phyloP scores from a whole-genome alignment of 64 coral and sea anemone species.

The Actinia tenebrosa region DNA sequence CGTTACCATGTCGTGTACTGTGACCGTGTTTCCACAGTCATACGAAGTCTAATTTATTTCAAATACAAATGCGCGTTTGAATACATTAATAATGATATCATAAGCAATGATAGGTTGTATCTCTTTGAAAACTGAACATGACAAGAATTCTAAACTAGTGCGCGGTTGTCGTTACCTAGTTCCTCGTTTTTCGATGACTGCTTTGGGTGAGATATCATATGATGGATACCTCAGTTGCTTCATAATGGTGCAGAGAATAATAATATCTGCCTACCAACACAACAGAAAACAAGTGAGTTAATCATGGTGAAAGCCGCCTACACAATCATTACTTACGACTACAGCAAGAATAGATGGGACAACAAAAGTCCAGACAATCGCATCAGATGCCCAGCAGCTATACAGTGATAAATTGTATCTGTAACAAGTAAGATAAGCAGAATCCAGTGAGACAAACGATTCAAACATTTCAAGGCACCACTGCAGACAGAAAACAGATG shows the following conservation, averaged over 20 bases:
- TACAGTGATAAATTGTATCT: constrained; percentile 57
- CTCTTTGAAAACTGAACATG: no score
- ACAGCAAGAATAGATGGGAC: constrained; percentile 52
- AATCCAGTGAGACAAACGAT: background rate
- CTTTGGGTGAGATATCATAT: constrained; percentile 74
- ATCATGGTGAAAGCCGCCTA: background rate
- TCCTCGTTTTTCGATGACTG: constrained; percentile 69
- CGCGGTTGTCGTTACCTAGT: constrained; percentile 42
- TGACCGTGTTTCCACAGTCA: no score
- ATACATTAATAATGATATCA: no score
- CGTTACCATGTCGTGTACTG: no score
- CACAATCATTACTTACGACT: constrained; percentile 19
- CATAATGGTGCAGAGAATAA: constrained; percentile 55
- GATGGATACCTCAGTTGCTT: constrained; percentile 73
- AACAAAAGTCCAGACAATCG: constrained; percentile 72
- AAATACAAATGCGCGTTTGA: no score
- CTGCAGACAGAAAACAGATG: no score
- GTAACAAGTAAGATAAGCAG: background rate
- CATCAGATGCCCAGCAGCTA: constrained; percentile 70
- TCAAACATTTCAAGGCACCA: no score
- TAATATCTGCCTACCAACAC: constrained; percentile 60
- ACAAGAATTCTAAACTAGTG: no score
- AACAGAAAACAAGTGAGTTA: background rate
- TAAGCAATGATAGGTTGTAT: no score
- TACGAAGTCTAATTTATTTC: no score